These are phyloP conservation scores for Tetheella fluctuosa DNA, from an alignment of 2,888 invertebrate species.

Conservation along the genomic window DNA sequence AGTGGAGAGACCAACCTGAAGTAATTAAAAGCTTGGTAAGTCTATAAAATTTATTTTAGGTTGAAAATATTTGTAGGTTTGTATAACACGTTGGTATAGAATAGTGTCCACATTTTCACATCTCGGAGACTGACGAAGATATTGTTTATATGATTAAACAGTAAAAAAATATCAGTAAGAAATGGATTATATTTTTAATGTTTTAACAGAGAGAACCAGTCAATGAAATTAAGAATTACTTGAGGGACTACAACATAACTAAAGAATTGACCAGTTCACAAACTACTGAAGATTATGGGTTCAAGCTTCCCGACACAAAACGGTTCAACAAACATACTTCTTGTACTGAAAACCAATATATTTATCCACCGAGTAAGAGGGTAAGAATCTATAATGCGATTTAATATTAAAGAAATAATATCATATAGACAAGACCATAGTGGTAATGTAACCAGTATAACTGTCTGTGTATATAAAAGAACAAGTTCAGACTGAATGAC, in stretches of 20 bases:
- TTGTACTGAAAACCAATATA: constrained; percentile 57
- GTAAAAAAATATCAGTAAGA: too few species aligned
- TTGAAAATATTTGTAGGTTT: too few species aligned
- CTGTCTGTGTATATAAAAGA: too few species aligned
- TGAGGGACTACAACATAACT: constrained; percentile 61
- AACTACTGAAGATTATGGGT: constrained; percentile 53
- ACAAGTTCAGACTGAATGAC: too few species aligned
- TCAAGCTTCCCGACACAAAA: constrained; percentile 57
- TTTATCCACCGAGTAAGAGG: constrained; percentile 60
- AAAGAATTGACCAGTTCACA: constrained; percentile 59
- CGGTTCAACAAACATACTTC: constrained; percentile 67
- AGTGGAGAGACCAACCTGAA: constrained; percentile 59
- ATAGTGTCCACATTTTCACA: too few species aligned
- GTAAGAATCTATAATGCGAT: constrained; percentile 42
- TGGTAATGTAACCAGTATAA: too few species aligned
- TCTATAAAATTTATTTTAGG: constrained; percentile 9
- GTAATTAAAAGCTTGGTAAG: constrained; percentile 54
- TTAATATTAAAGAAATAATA: too few species aligned
- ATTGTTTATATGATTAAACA: too few species aligned
- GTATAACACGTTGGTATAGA: too few species aligned
- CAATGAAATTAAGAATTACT: constrained; percentile 54
- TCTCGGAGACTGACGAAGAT: too few species aligned
- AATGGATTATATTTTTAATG: background rate
- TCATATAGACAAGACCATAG: too few species aligned
- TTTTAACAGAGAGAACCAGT: constrained; percentile 50